phyloP scores from a whole-genome alignment of 2,888 invertebrate species.

The Dendrolimus pini region DNA sequence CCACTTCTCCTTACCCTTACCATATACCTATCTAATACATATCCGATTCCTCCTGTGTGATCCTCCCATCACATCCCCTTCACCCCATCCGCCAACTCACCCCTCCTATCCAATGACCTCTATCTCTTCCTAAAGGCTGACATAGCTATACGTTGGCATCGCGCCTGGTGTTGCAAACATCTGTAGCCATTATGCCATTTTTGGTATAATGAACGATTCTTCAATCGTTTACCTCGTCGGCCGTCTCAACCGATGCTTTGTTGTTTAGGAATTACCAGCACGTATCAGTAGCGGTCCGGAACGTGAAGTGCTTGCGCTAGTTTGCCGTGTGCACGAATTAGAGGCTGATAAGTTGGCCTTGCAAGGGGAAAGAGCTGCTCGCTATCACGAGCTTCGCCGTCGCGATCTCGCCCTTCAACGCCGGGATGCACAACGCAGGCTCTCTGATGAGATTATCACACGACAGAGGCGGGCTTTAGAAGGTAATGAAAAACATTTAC shows the following conservation, averaged over 20 bases:
- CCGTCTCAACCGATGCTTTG: neutral
- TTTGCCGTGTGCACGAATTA: slow-evolving; percentile 94
- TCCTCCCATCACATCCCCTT: no score
- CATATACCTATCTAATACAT: no score
- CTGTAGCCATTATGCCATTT: no score
- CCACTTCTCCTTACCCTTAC: no score
- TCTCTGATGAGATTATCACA: slow-evolving; percentile 95
- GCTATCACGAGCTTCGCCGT: slow-evolving; percentile 90
- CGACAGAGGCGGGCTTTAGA: slow-evolving; percentile 90
- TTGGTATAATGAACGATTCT: no score
- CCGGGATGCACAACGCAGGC: slow-evolving; percentile 88
- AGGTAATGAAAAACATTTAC: slow-evolving; percentile 61
- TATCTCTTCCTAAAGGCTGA: no score
- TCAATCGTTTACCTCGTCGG: no score
- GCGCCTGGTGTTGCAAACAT: no score
- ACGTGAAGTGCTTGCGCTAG: slow-evolving; percentile 89
- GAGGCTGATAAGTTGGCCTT: slow-evolving; percentile 96
- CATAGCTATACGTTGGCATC: no score
- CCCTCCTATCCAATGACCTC: no score
- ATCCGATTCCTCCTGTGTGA: no score
- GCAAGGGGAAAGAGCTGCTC: slow-evolving; percentile 89
- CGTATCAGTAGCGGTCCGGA: slow-evolving; percentile 92
- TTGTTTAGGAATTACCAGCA: slow-evolving; percentile 85
- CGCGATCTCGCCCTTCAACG: slow-evolving; percentile 89
- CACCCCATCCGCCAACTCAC: no score